Evolutionary conservation across 2,797 vertebrate genomes (phyloP), one percentile per base, ranked within the genome.

Genomic region (Platalea minor): DNA sequence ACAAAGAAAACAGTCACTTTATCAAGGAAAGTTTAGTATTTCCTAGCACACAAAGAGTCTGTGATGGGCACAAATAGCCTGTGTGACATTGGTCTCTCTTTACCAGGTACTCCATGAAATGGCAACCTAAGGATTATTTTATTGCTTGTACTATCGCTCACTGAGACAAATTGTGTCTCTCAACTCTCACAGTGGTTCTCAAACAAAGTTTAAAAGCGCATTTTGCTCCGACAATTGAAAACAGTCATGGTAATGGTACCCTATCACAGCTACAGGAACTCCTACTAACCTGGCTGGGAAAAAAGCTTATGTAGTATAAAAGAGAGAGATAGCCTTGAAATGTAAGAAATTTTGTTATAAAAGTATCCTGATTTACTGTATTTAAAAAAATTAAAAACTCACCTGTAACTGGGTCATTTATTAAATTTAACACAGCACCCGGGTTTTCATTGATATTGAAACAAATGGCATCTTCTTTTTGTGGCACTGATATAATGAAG

Each of bases 371-470:
- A 48, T 82, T 59, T 59, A 45, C 8, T 51, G 14, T 41, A 65
- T 60, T 87, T 51, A 26, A n/a, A 79, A 79, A 73, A 57, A 23
- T 7, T 26, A 5, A 64, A 87, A 72, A 57, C 97, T 84, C n/a
- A 99, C 99, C 99, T 98, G 98, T 98, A 91, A 97, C 70, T 75
- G 98, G 98, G 91, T 99, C 99, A 91, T 73, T 98, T 90, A 99
- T 98, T 95, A 99, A 98, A 74, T 98, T 98, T 70, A 99, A 98
- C 92, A 99, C 98, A 24, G 98, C 98, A 85, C 99, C 99, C 1
- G 99, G 99, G 37, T 96, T 98, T 92, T 99, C 98, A 19, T 99
- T 98, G 65, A 99, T 99, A 98, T 99, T 99, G 97, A 99, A 99
- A 96, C 99, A 99, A 97, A 99, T 94, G 50, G 98, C 97, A 19